phyloP scores from a whole-genome alignment of 2,888 invertebrate genomes.

The Artemia sinica region DNA sequence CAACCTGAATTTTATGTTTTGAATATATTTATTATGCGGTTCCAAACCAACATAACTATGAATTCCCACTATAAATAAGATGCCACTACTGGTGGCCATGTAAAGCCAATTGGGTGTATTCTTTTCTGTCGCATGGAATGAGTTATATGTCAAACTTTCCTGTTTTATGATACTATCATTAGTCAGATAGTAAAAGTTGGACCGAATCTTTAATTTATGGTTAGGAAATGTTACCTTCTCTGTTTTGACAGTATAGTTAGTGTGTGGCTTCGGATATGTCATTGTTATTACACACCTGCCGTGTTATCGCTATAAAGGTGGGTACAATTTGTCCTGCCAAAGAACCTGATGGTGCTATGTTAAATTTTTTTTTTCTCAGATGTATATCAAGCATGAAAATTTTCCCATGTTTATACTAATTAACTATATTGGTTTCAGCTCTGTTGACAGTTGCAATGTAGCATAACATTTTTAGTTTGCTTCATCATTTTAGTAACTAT shows the following conservation, averaged over 20 bases:
- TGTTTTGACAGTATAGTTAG: constrained; percentile 14
- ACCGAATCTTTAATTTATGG: background rate
- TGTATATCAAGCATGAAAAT: no score
- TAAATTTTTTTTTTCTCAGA: no score
- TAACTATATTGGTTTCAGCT: no score
- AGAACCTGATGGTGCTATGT: background rate
- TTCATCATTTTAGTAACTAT: no score
- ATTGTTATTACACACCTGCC: background rate
- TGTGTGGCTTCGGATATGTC: constrained; percentile 1
- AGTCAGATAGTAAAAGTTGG: background rate
- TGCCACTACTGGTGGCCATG: no score
- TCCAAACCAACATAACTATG: no score
- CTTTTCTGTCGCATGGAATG: constrained; percentile 1
- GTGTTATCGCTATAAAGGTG: background rate
- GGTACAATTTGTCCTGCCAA: background rate
- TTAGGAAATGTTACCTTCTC: background rate
- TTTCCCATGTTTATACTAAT: no score
- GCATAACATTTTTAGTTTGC: no score
- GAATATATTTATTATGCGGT: no score
- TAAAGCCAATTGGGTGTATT: background rate
- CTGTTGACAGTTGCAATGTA: no score
- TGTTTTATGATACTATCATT: constrained; percentile 11
- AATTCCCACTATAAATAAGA: no score
- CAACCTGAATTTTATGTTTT: no score
- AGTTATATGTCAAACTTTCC: constrained; percentile 7